phyloP scores from a whole-genome alignment of 2,797 vertebrate species.

The Acanthurus tractus region DNA sequence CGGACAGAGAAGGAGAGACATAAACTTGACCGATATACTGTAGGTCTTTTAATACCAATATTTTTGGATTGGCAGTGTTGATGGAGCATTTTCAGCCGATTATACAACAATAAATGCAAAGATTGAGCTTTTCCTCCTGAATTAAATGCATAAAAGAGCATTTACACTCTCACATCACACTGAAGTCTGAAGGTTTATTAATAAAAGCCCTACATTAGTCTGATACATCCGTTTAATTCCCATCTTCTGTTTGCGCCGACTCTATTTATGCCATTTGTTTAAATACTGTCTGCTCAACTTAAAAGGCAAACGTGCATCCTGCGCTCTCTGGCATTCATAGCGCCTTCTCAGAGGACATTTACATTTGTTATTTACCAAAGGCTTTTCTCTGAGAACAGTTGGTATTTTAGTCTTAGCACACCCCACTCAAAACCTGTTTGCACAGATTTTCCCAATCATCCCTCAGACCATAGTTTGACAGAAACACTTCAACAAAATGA shows the following conservation, averaged over 20 bases:
- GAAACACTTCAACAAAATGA: constrained; percentile 83
- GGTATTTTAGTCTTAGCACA: constrained; percentile 83
- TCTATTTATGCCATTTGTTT: constrained; percentile 59
- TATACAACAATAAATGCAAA: constrained; percentile 4
- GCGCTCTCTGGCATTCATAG: constrained; percentile 54
- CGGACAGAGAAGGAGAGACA: constrained; percentile 50
- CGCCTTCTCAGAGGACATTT: constrained; percentile 62
- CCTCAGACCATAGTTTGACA: constrained; percentile 80
- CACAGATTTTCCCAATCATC: constrained; percentile 84
- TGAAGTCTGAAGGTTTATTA: background rate
- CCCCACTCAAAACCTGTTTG: constrained; percentile 84
- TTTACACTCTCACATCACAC: constrained; percentile 5
- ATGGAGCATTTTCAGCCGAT: constrained; percentile 3
- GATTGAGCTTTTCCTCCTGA: background rate
- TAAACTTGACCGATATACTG: constrained; percentile 39
- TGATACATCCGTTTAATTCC: constrained; percentile 27
- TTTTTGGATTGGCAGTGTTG: constrained; percentile 18
- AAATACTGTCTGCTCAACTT: constrained; percentile 44
- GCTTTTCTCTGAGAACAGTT: constrained; percentile 76
- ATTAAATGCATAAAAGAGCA: background rate
- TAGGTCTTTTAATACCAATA: constrained; percentile 37
- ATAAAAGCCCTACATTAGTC: constrained; percentile 15
- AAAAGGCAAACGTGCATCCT: constrained; percentile 49
- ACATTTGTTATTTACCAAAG: constrained; percentile 77
- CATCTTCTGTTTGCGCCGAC: constrained; percentile 36